Evolutionary conservation across 1,140 invertebrate species (phyloP).

Genomic region (Wiebesia pumilae): DNA sequence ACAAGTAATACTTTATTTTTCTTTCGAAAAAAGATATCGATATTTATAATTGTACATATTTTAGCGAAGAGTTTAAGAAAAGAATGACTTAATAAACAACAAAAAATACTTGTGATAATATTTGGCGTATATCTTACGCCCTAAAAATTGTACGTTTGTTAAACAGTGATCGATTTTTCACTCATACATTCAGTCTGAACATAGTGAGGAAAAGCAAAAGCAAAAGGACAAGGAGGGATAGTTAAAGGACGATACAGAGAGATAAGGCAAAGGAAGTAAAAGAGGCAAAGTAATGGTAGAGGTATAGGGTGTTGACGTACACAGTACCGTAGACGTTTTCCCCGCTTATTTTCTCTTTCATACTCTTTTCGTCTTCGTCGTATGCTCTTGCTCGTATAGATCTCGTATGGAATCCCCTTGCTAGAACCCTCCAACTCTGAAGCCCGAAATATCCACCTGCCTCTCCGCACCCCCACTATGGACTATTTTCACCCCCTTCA

Average conservation of each 20-base stretch:
- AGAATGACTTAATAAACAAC: too few relatives aligned
- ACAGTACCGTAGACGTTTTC: neutral
- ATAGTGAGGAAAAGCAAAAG: neutral
- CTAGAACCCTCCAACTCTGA: constrained; percentile 54
- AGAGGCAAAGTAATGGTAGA: neutral
- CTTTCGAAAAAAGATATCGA: too few relatives aligned
- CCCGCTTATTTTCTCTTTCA: neutral
- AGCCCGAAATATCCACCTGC: constrained; percentile 55
- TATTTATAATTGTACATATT: too few relatives aligned
- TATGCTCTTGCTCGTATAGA: constrained; percentile 14
- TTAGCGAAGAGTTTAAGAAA: too few relatives aligned
- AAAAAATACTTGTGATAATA: too few relatives aligned
- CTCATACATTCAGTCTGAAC: constrained; percentile 37
- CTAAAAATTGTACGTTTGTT: neutral
- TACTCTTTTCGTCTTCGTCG: constrained; percentile 55
- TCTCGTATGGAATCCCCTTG: constrained; percentile 55
- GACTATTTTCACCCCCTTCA: neutral
- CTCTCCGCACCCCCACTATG: constrained; percentile 27
- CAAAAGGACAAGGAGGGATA: neutral
- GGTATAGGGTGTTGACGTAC: neutral
- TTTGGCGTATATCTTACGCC: too few relatives aligned
- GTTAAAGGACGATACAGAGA: neutral
- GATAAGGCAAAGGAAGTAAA: neutral
- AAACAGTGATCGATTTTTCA: constrained; percentile 69
- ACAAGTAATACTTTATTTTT: too few relatives aligned